These are phyloP conservation scores for Tetheella fluctuosa DNA, from an alignment of 2,888 invertebrate species.

Conservation along the genomic window DNA sequence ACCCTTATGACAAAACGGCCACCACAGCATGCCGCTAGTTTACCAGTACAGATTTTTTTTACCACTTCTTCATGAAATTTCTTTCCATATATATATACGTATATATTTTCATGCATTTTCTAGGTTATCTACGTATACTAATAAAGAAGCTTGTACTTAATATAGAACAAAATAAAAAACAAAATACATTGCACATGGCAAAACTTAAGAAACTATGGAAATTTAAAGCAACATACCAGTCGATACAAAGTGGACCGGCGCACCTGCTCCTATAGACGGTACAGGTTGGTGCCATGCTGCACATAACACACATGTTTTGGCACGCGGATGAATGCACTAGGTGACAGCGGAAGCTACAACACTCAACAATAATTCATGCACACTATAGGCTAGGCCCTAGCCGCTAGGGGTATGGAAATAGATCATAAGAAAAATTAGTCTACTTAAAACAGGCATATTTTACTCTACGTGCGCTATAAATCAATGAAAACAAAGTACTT, in stretches of 20 bases:
- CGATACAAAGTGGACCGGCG: conserved; percentile 71
- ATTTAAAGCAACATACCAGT: conserved; percentile 64
- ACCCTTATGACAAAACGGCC: no score
- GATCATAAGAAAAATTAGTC: not conserved
- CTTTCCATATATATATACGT: no score
- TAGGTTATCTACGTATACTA: no score
- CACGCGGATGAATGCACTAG: conserved; percentile 78
- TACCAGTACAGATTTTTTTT: no score
- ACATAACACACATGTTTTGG: conserved; percentile 72
- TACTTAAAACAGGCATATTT: not conserved
- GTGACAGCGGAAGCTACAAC: conserved; percentile 72
- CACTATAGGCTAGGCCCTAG: conserved; percentile 27
- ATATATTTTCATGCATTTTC: no score
- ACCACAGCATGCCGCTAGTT: no score
- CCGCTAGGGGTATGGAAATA: not conserved
- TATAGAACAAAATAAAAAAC: not conserved
- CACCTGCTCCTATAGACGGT: conserved; percentile 71
- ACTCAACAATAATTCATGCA: conserved; percentile 27
- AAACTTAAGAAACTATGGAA: not conserved
- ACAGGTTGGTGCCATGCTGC: conserved; percentile 66
- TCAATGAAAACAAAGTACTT: not conserved
- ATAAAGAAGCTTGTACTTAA: not conserved
- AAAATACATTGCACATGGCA: not conserved
- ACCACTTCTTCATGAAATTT: no score
- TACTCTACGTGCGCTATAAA: not conserved